Conservation (phyloP, 2,888 invertebrate species). For the Ernsta delagoae region DNA sequence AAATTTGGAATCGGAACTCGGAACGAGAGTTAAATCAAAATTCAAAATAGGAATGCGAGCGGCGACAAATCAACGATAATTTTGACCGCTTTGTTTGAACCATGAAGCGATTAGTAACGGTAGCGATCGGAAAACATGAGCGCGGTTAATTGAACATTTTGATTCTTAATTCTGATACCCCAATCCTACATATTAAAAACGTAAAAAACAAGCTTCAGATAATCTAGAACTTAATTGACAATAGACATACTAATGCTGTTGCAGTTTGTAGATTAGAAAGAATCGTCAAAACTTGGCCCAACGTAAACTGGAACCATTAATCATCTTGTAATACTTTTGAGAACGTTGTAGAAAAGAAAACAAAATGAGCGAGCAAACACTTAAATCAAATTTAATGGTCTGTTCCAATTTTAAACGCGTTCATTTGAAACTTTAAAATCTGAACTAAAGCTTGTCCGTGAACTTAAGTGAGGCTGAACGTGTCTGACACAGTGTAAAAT, state of each 20-base stretch:
- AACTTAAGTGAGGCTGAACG: constrained; percentile 1
- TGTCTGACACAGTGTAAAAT: background rate
- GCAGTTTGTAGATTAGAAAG: too few relatives aligned
- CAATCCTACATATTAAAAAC: too few relatives aligned
- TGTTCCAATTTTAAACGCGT: constrained; percentile 8
- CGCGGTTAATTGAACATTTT: background rate
- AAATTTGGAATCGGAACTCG: constrained; percentile 30
- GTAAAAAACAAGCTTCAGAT: too few relatives aligned
- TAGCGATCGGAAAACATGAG: constrained; percentile 13
- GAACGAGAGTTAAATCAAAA: constrained; percentile 38
- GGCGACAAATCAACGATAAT: constrained; percentile 43
- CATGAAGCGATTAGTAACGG: constrained; percentile 10
- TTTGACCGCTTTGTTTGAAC: constrained; percentile 35
- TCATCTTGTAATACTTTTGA: background rate
- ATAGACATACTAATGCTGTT: too few relatives aligned
- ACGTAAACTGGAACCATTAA: background rate
- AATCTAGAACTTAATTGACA: too few relatives aligned
- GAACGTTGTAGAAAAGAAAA: background rate
- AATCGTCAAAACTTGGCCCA: too few relatives aligned
- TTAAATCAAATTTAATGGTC: constrained; percentile 12
- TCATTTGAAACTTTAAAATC: constrained; percentile 13
- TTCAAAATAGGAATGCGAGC: constrained; percentile 43
- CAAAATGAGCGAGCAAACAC: background rate
- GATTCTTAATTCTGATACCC: too few relatives aligned
- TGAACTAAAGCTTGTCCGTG: background rate